Conservation (phyloP, 2,888 invertebrate species). For the Mylabris sibirica region DNA sequence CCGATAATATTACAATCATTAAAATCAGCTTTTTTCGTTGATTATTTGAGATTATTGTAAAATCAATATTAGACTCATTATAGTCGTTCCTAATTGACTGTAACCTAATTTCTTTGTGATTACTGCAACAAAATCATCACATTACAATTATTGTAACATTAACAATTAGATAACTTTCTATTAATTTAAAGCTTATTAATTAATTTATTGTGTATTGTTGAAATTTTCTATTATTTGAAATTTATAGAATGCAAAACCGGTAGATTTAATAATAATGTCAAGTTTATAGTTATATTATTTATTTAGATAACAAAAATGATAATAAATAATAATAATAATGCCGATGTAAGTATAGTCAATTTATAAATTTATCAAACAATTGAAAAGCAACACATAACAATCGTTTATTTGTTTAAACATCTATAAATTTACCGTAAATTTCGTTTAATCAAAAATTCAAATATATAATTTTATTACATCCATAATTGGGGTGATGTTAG, state of each 20-base stretch:
- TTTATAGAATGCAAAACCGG: slow-evolving; percentile 1
- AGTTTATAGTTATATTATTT: not conserved
- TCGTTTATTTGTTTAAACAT: not conserved
- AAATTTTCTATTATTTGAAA: not conserved
- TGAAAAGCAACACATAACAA: not conserved
- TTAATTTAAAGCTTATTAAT: not conserved
- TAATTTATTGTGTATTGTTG: not conserved
- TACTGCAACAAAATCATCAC: too few relatives aligned
- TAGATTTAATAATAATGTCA: not conserved
- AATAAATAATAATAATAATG: not conserved
- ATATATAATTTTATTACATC: too few relatives aligned
- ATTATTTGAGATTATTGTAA: not conserved
- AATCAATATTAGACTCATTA: not conserved
- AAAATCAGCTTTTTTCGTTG: not conserved
- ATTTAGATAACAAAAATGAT: slow-evolving; percentile 1
- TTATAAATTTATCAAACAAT: not conserved
- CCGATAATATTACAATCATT: not conserved
- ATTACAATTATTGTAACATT: not conserved
- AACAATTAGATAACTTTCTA: not conserved
- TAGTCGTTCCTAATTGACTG: not conserved
- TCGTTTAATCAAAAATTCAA: too few relatives aligned
- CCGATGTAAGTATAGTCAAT: not conserved
- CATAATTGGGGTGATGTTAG: too few relatives aligned
- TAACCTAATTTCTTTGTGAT: not conserved
- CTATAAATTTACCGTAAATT: not conserved